phyloP scores from a whole-genome alignment of 1,140 invertebrate genomes.

The Drosophila insularis region DNA sequence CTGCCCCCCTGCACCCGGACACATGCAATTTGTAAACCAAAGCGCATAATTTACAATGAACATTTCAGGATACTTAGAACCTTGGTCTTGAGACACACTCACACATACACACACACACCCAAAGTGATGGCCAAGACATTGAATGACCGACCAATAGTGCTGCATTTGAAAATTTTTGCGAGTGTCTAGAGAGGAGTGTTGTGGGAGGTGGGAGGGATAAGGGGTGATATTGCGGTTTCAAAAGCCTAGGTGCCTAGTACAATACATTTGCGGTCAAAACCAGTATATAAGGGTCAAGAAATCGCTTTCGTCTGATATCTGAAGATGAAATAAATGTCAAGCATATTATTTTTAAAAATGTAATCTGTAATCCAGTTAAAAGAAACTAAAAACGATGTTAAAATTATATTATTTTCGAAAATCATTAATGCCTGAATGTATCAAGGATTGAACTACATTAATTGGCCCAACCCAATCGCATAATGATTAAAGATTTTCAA shows the following conservation, averaged over 20 bases:
- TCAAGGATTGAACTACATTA: too few relatives aligned
- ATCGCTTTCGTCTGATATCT: background rate
- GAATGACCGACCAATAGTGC: constrained; percentile 10
- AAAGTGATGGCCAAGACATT: constrained; percentile 18
- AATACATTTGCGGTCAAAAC: background rate
- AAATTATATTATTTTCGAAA: too few relatives aligned
- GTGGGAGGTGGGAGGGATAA: background rate
- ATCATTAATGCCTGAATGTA: too few relatives aligned
- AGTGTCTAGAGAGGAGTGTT: background rate
- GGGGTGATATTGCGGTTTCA: background rate
- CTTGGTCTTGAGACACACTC: constrained; percentile 24
- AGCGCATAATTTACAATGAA: constrained; percentile 78
- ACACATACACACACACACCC: constrained; percentile 1
- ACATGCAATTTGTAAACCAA: constrained; percentile 79
- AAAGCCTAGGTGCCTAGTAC: background rate
- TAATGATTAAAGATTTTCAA: too few relatives aligned
- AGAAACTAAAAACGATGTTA: too few relatives aligned
- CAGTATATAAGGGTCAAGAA: background rate
- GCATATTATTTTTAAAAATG: too few relatives aligned
- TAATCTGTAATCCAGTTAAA: too few relatives aligned
- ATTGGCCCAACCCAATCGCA: too few relatives aligned
- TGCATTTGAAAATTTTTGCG: constrained; percentile 10
- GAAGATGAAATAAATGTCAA: background rate
- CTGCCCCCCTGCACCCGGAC: constrained; percentile 30
- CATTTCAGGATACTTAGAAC: constrained; percentile 32